A percentile compares a stretch with the other conserved stretches of the same genome.
Conservation (phyloP, 2,113 vertebrate species). For the Sphaerodactylus townsendi region DNA sequence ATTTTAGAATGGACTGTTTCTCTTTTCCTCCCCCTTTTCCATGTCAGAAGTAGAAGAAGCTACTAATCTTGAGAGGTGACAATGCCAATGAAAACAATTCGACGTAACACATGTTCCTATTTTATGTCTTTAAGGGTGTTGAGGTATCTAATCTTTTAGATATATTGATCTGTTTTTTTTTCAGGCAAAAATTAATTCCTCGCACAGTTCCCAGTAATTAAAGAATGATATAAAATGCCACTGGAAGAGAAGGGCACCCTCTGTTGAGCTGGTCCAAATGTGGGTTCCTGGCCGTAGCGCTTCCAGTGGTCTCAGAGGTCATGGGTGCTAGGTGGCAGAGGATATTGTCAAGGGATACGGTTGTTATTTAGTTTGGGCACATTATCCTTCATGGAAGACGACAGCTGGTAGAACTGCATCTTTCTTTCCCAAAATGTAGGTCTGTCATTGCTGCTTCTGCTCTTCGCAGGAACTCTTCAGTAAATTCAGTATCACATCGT, state of each 20-base stretch:
- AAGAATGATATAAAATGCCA: not conserved
- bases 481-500: not conserved
- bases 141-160: not conserved
- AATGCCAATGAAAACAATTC: not conserved
- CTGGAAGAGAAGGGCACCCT: not conserved
- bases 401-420: not conserved
- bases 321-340: not conserved
- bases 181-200: not conserved
- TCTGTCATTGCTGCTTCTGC: not conserved
- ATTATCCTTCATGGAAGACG: no score
- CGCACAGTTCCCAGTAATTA: not conserved
- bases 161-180: not conserved
- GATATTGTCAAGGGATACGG: no score
- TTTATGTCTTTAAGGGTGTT: not conserved
- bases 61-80: not conserved
- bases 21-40: not conserved
- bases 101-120: not conserved
- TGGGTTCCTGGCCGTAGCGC: not conserved
- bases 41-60: not conserved
- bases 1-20: not conserved
- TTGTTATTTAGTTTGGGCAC: no score
- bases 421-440: no score
- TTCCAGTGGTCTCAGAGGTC: no score
- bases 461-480: not conserved
- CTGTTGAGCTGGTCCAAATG: not conserved